Percentiles rank a stretch among this genome's conserved stretches.
Evolutionary conservation across 2,113 vertebrate species (phyloP).

Genomic region (Hippocampus mohnikei): DNA sequence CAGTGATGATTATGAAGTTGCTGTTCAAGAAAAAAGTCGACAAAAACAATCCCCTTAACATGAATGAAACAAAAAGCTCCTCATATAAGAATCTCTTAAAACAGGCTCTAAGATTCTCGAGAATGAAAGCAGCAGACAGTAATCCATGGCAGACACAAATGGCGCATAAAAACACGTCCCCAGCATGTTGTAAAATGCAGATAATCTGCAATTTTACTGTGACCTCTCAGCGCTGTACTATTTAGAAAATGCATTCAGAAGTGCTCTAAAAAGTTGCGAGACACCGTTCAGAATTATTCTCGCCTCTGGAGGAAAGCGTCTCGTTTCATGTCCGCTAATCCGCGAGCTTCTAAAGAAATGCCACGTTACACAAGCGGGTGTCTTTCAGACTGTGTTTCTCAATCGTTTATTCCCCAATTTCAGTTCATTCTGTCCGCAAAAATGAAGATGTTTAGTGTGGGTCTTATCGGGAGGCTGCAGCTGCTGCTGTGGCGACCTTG

Average conservation of each 20-base stretch:
- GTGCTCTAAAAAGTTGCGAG: conserved; percentile 2
- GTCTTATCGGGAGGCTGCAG: conserved; percentile 71
- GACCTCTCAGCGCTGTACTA: background rate
- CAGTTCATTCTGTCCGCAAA: conserved; percentile 55
- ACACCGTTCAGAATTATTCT: conserved; percentile 13
- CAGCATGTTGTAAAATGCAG: background rate
- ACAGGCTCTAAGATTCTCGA: background rate
- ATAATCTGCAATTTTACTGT: background rate
- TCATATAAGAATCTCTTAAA: no score
- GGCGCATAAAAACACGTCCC: background rate
- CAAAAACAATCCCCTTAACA: no score
- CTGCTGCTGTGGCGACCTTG: conserved; percentile 50
- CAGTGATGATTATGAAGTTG: no score
- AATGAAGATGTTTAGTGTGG: conserved; percentile 44
- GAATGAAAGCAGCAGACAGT: background rate
- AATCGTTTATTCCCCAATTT: conserved; percentile 28
- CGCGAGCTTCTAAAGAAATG: conserved; percentile 35
- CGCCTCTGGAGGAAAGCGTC: conserved; percentile 21
- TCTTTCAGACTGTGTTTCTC: conserved; percentile 1
- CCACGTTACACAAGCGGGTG: conserved; percentile 23
- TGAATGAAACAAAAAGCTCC: no score
- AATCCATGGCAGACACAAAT: background rate
- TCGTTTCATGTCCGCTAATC: conserved; percentile 53
- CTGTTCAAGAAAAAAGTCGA: no score
- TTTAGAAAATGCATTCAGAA: conserved; percentile 10